These are phyloP conservation scores for Ciconia nigra DNA, from an alignment of 2,797 vertebrate species.

Conservation along the genomic window DNA sequence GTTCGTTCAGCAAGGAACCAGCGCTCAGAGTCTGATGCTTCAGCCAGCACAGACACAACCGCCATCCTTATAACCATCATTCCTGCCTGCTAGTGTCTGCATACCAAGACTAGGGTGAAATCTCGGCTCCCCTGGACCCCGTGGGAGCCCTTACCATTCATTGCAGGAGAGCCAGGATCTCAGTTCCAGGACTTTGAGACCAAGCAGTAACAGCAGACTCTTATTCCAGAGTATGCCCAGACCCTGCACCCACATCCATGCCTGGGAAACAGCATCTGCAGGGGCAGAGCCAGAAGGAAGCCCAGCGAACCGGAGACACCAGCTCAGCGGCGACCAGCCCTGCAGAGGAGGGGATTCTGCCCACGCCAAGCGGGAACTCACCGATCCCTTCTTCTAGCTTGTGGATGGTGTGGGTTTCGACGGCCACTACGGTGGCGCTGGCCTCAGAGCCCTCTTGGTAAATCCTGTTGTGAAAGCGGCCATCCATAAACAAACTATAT, in stretches of 20 bases:
- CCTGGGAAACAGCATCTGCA: conserved; percentile 24
- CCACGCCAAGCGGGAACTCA: conserved; percentile 52
- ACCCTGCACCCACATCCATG: conserved; percentile 41
- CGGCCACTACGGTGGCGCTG: conserved; percentile 83
- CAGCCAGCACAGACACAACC: neutral
- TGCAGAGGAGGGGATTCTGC: neutral
- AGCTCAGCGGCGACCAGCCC: neutral
- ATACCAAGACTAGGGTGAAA: neutral
- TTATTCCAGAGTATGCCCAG: conserved; percentile 32
- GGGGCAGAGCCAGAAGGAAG: conserved; percentile 31
- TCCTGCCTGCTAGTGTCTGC: neutral
- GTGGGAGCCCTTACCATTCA: conserved; percentile 6
- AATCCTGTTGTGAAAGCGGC: conserved; percentile 76
- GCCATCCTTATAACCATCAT: neutral
- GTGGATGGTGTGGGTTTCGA: conserved; percentile 85
- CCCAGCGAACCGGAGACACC: neutral
- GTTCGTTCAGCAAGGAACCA: neutral
- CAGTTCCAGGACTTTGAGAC: conserved; percentile 23
- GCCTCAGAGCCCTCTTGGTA: conserved; percentile 81
- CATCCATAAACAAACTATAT: conserved; percentile 39
- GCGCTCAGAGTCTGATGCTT: neutral
- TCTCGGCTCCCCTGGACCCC: neutral
- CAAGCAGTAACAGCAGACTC: conserved; percentile 42
- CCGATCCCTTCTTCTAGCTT: conserved; percentile 82
- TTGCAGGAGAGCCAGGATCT: conserved; percentile 27